Evolutionary conservation across 1,140 invertebrate genomes (phyloP), one percentile per base, ranked within the genome.

Genomic region (Macrocentrus cingulum): DNA sequence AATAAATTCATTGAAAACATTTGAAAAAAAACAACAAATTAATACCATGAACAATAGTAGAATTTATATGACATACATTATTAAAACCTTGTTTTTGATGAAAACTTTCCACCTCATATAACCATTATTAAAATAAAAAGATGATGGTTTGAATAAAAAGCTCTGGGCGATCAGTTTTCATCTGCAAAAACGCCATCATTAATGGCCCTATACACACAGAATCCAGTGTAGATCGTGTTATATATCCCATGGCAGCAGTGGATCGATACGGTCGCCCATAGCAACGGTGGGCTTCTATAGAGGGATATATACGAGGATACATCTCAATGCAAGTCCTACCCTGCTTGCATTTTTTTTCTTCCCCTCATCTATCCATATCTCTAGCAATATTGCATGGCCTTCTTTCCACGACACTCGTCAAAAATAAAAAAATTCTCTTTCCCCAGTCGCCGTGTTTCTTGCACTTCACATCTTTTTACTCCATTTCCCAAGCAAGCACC

Each of bases 151-250:
- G n/a, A n/a, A n/a, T n/a, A n/a, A n/a, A n/a, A n/a, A n/a, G n/a
- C n/a, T n/a, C n/a, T 29, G 25, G 25, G 8, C 36, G 18, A 46
- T 29, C 42, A 48, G 18, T 25, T 13, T 39, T 22, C 56, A 61
- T 44, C 61, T 65, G 56, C 39, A 58, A 19, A 41, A 29, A 15
- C 66, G 67, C 59, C 62, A 62, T 57, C 66, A 69, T 70, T 68
- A 70, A 69, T 64, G 68, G 48, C 51, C 57, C 59, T 41, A 46
- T n/a, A n/a, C 59, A 62, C 49, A 66, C 62, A 68, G 64, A 69
- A 69, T 68, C 66, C 62, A 63, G 66, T 67, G 66, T 62, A 62
- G 69, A 70, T 71, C 66, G 69, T 71, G 69, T 71, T 61, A 64
- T 69, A 71, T 67, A 70, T 69, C 69, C 64, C 66, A 65, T 61